A percentile compares a stretch with the other conserved stretches of the same genome.
phyloP scores from a whole-genome alignment of 2,888 invertebrate species.

The Itoplectis maculator region DNA sequence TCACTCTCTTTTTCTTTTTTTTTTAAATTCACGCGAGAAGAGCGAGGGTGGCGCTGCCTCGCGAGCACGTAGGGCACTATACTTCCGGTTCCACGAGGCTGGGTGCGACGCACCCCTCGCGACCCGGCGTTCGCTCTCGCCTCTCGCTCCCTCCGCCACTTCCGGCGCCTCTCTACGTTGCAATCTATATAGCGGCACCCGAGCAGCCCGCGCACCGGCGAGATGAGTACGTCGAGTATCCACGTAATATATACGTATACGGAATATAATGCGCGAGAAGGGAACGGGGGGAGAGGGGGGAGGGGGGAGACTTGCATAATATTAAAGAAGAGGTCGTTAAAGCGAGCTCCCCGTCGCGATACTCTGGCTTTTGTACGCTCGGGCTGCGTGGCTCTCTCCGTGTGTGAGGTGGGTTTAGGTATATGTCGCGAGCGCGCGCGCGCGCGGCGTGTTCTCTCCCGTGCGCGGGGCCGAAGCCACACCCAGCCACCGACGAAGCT shows the following conservation, averaged over 20 bases:
- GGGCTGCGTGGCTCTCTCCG: background rate
- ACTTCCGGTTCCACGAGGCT: constrained; percentile 56
- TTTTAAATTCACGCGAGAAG: background rate
- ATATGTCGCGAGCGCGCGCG: constrained; percentile 61
- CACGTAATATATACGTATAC: background rate
- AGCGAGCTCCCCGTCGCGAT: constrained; percentile 34
- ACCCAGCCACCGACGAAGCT: constrained; percentile 65
- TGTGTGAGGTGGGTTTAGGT: constrained; percentile 18
- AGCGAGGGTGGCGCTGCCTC: constrained; percentile 53
- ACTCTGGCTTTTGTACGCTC: constrained; percentile 46
- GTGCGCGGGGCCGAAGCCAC: constrained; percentile 70
- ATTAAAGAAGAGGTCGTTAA: constrained; percentile 44
- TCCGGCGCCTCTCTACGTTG: constrained; percentile 56
- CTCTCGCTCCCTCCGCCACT: constrained; percentile 45
- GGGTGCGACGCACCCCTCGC: constrained; percentile 51
- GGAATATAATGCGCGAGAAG: constrained; percentile 34
- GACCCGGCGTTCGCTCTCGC: constrained; percentile 22
- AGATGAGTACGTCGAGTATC: constrained; percentile 1
- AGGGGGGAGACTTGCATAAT: constrained; percentile 50
- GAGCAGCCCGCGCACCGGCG: constrained; percentile 28
- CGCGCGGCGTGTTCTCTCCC: constrained; percentile 64
- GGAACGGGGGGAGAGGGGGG: too few relatives aligned
- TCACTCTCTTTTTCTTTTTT: constrained; percentile 2
- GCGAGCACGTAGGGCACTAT: constrained; percentile 26
- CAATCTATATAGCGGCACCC: constrained; percentile 41